These are phyloP conservation scores for Linnaemya tessellans DNA, from an alignment of 2,888 invertebrate genomes.

Conservation along the genomic window DNA sequence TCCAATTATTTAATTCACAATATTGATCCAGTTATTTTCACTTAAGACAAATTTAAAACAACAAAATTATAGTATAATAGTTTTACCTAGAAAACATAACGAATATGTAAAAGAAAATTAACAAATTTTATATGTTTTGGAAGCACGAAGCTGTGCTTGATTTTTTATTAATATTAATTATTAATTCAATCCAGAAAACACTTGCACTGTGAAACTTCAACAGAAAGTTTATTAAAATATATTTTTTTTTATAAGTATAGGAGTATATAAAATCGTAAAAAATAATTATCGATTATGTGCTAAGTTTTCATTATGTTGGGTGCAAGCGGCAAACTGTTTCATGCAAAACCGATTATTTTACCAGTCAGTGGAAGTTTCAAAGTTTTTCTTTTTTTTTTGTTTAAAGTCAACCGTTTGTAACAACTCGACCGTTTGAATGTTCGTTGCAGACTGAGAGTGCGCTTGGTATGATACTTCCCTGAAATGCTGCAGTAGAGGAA, in stretches of 20 bases:
- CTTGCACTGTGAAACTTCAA: constrained; percentile 7
- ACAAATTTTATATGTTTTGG: background rate
- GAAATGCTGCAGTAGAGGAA: constrained; percentile 68
- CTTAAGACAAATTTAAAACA: constrained; percentile 15
- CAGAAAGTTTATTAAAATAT: constrained; percentile 31
- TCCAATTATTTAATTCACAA: constrained; percentile 53
- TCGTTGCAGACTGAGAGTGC: constrained; percentile 79
- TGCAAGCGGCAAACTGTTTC: background rate
- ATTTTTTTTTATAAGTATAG: background rate
- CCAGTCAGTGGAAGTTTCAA: constrained; percentile 26
- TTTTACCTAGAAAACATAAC: constrained; percentile 52
- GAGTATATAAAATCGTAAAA: constrained; percentile 1
- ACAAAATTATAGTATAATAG: constrained; percentile 16
- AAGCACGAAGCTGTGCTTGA: background rate
- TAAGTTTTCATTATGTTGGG: constrained; percentile 17
- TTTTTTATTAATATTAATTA: constrained; percentile 11
- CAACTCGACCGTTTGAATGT: constrained; percentile 80
- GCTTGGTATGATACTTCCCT: constrained; percentile 73
- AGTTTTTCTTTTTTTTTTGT: constrained; percentile 3
- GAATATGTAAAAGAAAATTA: background rate
- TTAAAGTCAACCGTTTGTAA: constrained; percentile 70
- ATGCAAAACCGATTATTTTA: constrained; percentile 41
- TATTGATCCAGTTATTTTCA: constrained; percentile 19
- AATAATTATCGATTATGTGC: constrained; percentile 75
- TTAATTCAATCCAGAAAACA: constrained; percentile 15